Evolutionary conservation across 2,113 vertebrate species (phyloP).

Genomic region (Dromas ardeola): DNA sequence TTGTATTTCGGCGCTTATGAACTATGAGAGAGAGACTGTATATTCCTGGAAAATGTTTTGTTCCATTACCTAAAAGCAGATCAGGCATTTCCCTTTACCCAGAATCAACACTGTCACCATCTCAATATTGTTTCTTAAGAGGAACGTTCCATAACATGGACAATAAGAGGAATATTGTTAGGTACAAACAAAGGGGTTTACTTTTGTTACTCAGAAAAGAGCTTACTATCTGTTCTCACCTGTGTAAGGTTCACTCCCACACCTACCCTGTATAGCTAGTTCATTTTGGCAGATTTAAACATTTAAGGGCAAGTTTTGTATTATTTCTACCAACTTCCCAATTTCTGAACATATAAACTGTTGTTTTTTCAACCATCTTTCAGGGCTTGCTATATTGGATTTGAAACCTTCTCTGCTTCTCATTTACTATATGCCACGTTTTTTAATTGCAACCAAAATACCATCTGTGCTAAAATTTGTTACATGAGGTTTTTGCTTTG

Average conservation of each 20-base stretch:
- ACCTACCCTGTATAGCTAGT: neutral
- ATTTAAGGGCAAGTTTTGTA: neutral
- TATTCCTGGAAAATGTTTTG: neutral
- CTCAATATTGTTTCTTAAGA: neutral
- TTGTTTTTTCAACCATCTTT: neutral
- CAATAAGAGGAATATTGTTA: neutral
- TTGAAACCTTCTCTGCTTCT: neutral
- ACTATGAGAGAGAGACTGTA: neutral
- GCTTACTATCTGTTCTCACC: neutral
- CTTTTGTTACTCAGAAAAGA: neutral
- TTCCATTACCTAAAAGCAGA: neutral
- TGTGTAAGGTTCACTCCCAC: neutral
- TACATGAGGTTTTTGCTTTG: slow-evolving; percentile 6
- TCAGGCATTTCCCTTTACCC: neutral
- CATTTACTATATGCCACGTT: slow-evolving; percentile 7
- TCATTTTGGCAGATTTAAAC: neutral
- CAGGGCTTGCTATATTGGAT: slow-evolving; percentile 1
- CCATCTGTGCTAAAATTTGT: slow-evolving; percentile 61
- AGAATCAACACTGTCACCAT: neutral
- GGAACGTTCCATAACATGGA: neutral
- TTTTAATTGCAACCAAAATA: slow-evolving; percentile 39
- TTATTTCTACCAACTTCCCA: neutral
- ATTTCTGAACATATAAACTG: neutral
- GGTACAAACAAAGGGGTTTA: neutral
- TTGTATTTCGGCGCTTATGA: neutral